Base-by-base conservation (phyloP, 2,888 invertebrate species). In the Leptopilina drosophilae region DNA sequence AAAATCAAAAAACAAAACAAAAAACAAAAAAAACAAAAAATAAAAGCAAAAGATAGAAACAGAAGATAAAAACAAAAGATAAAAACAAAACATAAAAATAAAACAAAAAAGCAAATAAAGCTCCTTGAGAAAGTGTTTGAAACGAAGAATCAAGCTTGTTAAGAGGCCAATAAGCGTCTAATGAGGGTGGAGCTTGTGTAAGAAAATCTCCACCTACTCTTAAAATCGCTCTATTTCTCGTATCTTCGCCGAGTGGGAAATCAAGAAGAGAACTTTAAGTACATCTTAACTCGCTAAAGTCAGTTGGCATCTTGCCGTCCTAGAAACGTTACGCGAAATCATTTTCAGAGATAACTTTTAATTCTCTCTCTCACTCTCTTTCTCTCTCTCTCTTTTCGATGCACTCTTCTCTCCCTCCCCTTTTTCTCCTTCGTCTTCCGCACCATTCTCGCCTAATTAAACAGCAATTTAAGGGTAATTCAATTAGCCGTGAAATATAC, bases 141-240 rank as follows among this genome's bases (percentile, higher is more conserved):
- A 73, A 73, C 56, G 33, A 26, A 73, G 69, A 49, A 73, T 73
- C 69, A 49, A 73, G 65, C 76, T 76, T 80, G 77, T 86, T 87
- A 85, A 80, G 84, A 89, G 86, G 87, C 91, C 91, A 91, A 91
- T 91, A 89, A 88, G 89, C 85, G 85, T 83, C 85, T 90, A 90
- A 90, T 88, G 90, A 90, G 89, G 91, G 91, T 91, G 91, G 91
- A 90, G 91, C 89, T 84, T 86, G 84, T 86, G 84, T 79, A 79
- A 83, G 85, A 85, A 87, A 88, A 91, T 90, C 91, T 91, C 91
- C 91, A 91, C 91, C 91, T 90, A 91, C 91, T 91, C 88, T 89
- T 87, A 88, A 49, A 89, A 90, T 88, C 85, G 88, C 87, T 89
- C 89, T 89, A 90, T 90, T 90, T 90, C 88, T 87, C 87, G 81